Evolutionary conservation across 2,113 vertebrate species (phyloP).

Genomic region (Pelecanus crispus): DNA sequence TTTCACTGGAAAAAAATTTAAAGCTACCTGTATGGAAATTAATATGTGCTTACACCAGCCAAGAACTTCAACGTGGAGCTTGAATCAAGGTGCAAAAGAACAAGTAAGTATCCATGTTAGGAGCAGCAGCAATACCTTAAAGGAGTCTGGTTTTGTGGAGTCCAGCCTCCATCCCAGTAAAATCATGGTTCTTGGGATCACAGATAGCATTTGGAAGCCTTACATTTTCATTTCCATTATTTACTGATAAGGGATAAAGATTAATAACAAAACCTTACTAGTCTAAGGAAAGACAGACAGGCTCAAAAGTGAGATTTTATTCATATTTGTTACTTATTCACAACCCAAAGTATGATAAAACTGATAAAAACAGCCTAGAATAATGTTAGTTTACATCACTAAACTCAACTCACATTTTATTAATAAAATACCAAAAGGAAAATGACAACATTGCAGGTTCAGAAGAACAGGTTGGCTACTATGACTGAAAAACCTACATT

Average conservation of each 20-base stretch:
- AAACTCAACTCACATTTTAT: conserved; percentile 65
- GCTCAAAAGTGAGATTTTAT: conserved; percentile 75
- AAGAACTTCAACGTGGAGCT: background rate
- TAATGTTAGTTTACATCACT: conserved; percentile 62
- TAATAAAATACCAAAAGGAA: conserved; percentile 64
- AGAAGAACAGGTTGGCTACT: conserved; percentile 55
- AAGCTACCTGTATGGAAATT: background rate
- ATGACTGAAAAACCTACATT: conserved; percentile 51
- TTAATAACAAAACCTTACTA: background rate
- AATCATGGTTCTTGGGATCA: background rate
- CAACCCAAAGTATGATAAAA: conserved; percentile 70
- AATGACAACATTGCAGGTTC: conserved; percentile 53
- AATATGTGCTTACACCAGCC: background rate
- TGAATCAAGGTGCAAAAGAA: background rate
- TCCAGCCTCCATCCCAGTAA: background rate
- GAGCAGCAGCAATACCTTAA: background rate
- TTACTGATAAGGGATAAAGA: background rate
- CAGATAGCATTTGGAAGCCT: background rate
- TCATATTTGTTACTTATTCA: conserved; percentile 68
- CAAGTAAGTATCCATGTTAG: background rate
- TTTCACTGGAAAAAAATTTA: background rate
- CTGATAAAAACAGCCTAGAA: conserved; percentile 68
- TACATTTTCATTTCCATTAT: background rate
- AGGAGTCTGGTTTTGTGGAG: background rate
- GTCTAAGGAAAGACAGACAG: conserved; percentile 19